A percentile compares a stretch with the other conserved stretches of the same genome.
These are phyloP conservation scores for Pachyuromys duprasi DNA, from an alignment of 2,797 vertebrate species.

Conservation along the genomic window DNA sequence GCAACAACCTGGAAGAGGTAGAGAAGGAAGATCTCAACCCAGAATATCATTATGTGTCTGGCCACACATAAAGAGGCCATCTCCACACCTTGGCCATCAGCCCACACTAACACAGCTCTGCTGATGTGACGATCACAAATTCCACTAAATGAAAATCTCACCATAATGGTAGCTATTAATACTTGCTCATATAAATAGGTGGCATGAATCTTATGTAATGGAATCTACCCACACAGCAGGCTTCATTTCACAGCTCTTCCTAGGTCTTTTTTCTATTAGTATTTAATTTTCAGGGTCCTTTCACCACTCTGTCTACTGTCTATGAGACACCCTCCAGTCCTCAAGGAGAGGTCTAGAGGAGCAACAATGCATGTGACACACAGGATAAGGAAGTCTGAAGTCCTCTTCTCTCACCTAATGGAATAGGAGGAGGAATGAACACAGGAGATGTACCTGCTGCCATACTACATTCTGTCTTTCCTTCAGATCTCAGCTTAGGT, in stretches of 20 bases:
- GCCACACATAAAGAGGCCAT: constrained; percentile 51
- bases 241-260: constrained; percentile 40
- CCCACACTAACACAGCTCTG: constrained; percentile 66
- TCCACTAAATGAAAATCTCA: constrained; percentile 62
- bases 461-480: not conserved
- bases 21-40: not conserved
- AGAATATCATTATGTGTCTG: constrained; percentile 50
- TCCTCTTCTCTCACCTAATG: not conserved
- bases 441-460: not conserved
- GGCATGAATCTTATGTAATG: constrained; percentile 58
- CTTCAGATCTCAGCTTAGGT: not conserved
- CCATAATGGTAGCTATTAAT: constrained; percentile 70
- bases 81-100: constrained; percentile 57
- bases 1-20: constrained; percentile 39
- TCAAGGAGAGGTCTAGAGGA: not conserved
- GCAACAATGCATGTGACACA: not conserved
- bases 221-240: constrained; percentile 33
- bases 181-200: constrained; percentile 62
- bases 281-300: not conserved
- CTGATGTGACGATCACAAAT: constrained; percentile 58
- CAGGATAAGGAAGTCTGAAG: not conserved
- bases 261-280: not conserved
- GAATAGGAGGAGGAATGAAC: not conserved
- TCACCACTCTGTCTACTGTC: not conserved
- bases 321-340: not conserved